Evolutionary conservation across 2,113 vertebrate species (phyloP), one percentile per base, ranked within the genome.

Genomic region (Pluvialis apricaria): DNA sequence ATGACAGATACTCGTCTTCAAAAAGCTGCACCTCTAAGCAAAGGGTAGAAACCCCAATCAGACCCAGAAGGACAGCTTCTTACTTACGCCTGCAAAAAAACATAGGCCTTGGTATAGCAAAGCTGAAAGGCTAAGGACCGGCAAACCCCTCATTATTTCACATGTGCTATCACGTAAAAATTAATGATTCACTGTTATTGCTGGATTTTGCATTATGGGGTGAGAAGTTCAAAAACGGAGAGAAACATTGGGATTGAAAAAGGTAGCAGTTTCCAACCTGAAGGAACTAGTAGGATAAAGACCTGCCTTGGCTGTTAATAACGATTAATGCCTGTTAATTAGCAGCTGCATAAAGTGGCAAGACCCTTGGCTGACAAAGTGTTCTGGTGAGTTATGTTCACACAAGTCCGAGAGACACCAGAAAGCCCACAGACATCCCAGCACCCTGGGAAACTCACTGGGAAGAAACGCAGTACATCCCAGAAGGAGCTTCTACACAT

Each of bases 401-500:
- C 62, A 82, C 25, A 90, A 72, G 42, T 87, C 42, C 1, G 5
- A 51, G 32, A 92, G 42, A 87, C 62, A 87, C n/a, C 24, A 96
- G 70, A 88, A 89, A 82, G 36, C 32, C 71, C 71, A 65, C 34
- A 95, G 70, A 85, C 57, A 66, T 34, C 88, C 36, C 85, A 77
- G 20, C 0, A 0, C 28, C 32, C 92, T 94, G 94, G 91, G 95
- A 97, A 97, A 95, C 73, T 93, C 5, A 0, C 52, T 94, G 69
- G 80, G 86, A 97, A 94, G 88, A 97, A 96, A 87, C 21, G 62
- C 86, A 91, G 73, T 62, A 87, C 58, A 94, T 91, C 97, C 95
- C 92, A 94, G 81, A 95, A 96, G 95, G 91, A 94, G 36, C 72
- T 94, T 93, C 80, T 87, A 87, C 91, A 87, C 86, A 89, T 97